Base-by-base conservation (phyloP, 30 jellyfish, hydroid and myxozoan genomes). In the Rhopilema esculentum region DNA sequence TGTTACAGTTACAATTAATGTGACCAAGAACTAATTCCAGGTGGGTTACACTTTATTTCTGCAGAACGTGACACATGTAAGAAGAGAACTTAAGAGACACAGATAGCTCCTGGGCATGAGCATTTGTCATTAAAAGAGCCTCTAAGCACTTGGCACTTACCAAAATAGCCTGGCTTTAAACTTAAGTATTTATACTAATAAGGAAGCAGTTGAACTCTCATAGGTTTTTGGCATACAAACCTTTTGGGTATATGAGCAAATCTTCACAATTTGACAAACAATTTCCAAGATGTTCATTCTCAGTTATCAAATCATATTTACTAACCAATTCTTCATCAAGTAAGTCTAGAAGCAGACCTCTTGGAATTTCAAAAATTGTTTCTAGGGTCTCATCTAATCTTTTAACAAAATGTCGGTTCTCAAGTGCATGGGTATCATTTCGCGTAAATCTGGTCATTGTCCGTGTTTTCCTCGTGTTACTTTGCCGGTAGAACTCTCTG, bases 201-300 rank as follows among this genome's bases (percentile, higher is more conserved):
- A n/a, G n/a, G n/a, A n/a, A n/a, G n/a, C n/a, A n/a, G n/a, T n/a
- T n/a, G n/a, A n/a, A n/a, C n/a, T n/a, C n/a, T n/a, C n/a, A n/a
- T n/a, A n/a, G n/a, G n/a, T n/a, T n/a, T n/a, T n/a, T n/a, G 8
- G 9, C 2, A 73, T 27, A 51, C 92, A 25, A 6, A 85, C 94
- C 94, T 73, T 85, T 65, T 0, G 94, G 94, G 28, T 85, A 27
- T 8, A 85, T 62, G 17, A 85, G 62, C 29, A 20, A 65, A 85
- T 74, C 52, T 23, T 88, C 86, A 49, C 69, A 16, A 28, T 9
- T 26, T 57, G 88, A 87, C 57, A 88, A 48, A 49, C 91, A 76
- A 28, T 88, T 88, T 71, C 96, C 96, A 80, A 88, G 83, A 30
- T 77, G 82, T 28, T 21, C 72, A 63, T 88, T 80, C n/a, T 72